phyloP scores from a whole-genome alignment of 2,113 vertebrate genomes.

The Panthera leo region DNA sequence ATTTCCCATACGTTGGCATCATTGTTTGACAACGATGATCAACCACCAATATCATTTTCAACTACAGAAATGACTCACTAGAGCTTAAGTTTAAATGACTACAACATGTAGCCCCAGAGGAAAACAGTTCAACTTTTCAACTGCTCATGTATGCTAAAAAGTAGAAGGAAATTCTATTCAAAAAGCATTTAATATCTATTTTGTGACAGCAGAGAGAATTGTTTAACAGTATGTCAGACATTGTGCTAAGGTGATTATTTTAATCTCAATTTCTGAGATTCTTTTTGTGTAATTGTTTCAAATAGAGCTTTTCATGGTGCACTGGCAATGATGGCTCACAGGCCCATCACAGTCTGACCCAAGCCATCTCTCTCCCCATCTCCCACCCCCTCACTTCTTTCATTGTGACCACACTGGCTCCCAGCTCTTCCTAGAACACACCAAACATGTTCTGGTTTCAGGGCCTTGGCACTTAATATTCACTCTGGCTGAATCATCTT shows the following conservation, averaged over 20 bases:
- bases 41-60: background rate
- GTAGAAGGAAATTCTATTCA: background rate
- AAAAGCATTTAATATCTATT: background rate
- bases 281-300: background rate
- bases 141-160: background rate
- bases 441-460: background rate
- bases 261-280: background rate
- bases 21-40: background rate
- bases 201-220: background rate
- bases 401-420: background rate
- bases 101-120: background rate
- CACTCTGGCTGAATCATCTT: background rate
- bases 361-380: background rate
- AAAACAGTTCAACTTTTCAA: slow-evolving; percentile 13
- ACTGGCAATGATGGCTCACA: background rate
- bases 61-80: background rate
- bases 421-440: background rate
- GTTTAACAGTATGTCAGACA: background rate
- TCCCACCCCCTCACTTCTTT: background rate
- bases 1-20: background rate
- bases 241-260: background rate
- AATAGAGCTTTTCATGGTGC: background rate
- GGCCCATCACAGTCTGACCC: background rate
- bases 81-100: background rate
- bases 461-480: background rate